Evolutionary conservation across 2,888 invertebrate species (phyloP).

Genomic region (Sminthurinus aureus): DNA sequence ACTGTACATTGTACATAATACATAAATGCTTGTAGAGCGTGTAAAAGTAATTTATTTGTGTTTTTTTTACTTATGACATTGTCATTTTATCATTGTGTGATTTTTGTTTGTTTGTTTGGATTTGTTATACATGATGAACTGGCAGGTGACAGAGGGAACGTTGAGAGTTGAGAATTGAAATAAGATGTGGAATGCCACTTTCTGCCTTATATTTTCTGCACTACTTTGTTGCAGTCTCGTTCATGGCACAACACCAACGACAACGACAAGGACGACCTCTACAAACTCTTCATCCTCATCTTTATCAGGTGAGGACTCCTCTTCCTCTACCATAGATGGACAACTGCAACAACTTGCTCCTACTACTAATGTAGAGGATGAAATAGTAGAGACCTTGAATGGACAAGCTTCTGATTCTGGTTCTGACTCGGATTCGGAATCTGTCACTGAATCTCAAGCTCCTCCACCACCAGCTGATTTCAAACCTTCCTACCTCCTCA

Average conservation of each 20-base stretch:
- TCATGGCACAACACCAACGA: not conserved
- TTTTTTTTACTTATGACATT: too few relatives aligned
- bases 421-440: not conserved
- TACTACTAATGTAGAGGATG: too few relatives aligned
- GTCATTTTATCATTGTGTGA: not conserved
- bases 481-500: not conserved
- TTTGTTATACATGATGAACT: not conserved
- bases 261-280: conserved; percentile 8
- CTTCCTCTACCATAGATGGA: conserved; percentile 2
- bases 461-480: not conserved
- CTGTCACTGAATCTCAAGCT: not conserved
- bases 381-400: too few relatives aligned
- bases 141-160: conserved; percentile 1
- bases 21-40: too few relatives aligned
- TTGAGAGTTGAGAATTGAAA: not conserved
- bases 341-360: not conserved
- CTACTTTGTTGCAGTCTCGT: conserved; percentile 9
- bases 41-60: too few relatives aligned
- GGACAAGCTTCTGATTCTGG: not conserved
- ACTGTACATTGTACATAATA: too few relatives aligned
- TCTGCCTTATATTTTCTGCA: conserved; percentile 20
- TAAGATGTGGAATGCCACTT: conserved; percentile 21
- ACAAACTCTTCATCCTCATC: not conserved
- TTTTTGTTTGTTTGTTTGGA: not conserved
- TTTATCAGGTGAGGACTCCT: not conserved